phyloP scores from a whole-genome alignment of 1,140 invertebrate genomes.

The Wiebesia pumilae region DNA sequence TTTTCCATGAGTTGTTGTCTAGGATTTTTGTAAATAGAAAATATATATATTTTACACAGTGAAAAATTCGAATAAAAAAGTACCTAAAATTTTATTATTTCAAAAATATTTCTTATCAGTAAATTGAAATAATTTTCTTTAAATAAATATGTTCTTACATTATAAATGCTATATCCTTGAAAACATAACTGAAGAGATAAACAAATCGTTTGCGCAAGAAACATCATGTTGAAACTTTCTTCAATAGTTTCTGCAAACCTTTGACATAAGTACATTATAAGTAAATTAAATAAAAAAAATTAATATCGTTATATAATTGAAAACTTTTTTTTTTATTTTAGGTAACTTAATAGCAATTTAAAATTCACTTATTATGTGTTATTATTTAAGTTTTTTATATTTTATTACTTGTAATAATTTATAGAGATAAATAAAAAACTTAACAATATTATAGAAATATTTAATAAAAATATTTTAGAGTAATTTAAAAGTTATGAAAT shows the following conservation, averaged over 20 bases:
- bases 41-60: neutral
- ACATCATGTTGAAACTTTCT: slow-evolving; percentile 56
- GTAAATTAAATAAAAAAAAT: too few species aligned
- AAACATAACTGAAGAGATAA: slow-evolving; percentile 54
- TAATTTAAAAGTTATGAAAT: too few species aligned
- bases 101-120: neutral
- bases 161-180: slow-evolving; percentile 55
- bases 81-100: neutral
- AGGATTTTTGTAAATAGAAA: neutral
- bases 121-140: neutral
- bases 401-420: too few species aligned
- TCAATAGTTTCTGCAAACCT: slow-evolving; percentile 66
- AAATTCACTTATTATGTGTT: too few species aligned
- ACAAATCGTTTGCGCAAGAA: slow-evolving; percentile 50
- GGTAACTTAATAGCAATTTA: too few species aligned
- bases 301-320: too few species aligned
- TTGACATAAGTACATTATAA: slow-evolving; percentile 43
- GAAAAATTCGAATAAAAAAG: too few species aligned
- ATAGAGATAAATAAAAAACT: too few species aligned
- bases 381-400: too few species aligned
- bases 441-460: too few species aligned
- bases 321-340: too few species aligned
- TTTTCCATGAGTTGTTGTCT: neutral
- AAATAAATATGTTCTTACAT: neutral
- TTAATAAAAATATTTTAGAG: too few species aligned